Conservation (phyloP, 30 jellyfish, hydroid and myxozoan species). For the Hydra vulgaris region DNA sequence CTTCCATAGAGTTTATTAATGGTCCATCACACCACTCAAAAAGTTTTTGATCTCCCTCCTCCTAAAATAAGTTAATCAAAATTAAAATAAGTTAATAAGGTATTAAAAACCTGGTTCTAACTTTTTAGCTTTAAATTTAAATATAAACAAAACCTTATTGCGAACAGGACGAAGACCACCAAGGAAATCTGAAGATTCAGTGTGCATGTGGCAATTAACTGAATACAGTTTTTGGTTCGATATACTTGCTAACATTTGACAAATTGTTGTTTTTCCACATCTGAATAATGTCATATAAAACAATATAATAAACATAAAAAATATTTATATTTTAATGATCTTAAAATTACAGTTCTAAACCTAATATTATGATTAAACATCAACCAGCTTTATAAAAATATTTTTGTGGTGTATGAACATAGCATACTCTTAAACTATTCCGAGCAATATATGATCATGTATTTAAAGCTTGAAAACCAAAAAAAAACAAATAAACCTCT, state of each 20-base stretch:
- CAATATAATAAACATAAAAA: not conserved
- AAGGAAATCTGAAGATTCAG: constrained; percentile 88
- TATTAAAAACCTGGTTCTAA: not conserved
- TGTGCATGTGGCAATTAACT: constrained; percentile 94
- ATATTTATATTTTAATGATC: not conserved
- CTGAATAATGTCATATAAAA: constrained; percentile 27
- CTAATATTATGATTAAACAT: too few relatives aligned
- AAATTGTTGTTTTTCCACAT: constrained; percentile 90
- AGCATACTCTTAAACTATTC: too few relatives aligned
- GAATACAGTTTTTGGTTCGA: constrained; percentile 41
- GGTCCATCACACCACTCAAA: constrained; percentile 99
- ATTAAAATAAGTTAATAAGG: not conserved
- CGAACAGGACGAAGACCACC: constrained; percentile 98
- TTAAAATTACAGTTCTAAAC: too few relatives aligned
- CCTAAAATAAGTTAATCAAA: constrained; percentile 2
- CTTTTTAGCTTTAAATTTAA: not conserved
- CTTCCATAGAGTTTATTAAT: constrained; percentile 68
- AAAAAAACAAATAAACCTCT: too few relatives aligned
- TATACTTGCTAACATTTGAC: constrained; percentile 62
- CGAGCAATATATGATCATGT: too few relatives aligned
- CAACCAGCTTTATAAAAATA: too few relatives aligned
- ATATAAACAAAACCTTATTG: constrained; percentile 24
- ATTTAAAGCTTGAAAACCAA: too few relatives aligned
- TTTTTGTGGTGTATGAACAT: too few relatives aligned
- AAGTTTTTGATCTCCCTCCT: constrained; percentile 39